A percentile compares a stretch with the other conserved stretches of the same genome.
Evolutionary conservation across 2,888 invertebrate species (phyloP).

Genomic region (Apodemia mormo): DNA sequence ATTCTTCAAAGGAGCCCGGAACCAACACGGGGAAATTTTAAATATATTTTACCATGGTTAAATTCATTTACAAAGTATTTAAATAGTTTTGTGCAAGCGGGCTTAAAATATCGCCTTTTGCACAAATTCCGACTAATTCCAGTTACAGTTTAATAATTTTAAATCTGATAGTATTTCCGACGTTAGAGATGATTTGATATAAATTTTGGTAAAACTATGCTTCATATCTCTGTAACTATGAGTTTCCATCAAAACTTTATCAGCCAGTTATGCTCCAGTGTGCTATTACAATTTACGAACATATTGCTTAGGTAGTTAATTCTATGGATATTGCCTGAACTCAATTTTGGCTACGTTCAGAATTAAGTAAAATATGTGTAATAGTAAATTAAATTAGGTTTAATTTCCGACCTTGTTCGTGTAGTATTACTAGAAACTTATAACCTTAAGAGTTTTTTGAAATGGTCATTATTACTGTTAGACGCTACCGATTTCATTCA

Average conservation of each 20-base stretch:
- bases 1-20: too few species aligned
- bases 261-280: not conserved
- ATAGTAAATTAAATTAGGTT: not conserved
- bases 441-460: not conserved
- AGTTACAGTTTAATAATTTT: not conserved
- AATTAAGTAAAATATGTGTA: conserved; percentile 16
- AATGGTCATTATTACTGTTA: not conserved
- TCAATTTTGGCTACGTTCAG: not conserved
- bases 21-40: too few species aligned
- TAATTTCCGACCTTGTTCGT: not conserved
- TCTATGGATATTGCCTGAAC: conserved; percentile 6
- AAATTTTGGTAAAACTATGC: conserved; percentile 14
- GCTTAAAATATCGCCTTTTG: too few species aligned
- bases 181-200: not conserved
- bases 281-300: conserved; percentile 1
- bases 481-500: not conserved
- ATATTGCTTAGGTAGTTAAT: conserved; percentile 9
- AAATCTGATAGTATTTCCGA: not conserved
- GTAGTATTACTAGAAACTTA: not conserved
- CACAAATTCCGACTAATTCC: not conserved
- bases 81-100: too few species aligned
- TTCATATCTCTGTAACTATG: conserved; percentile 8
- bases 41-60: too few species aligned
- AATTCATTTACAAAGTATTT: too few species aligned
- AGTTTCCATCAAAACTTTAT: conserved; percentile 16